These are phyloP conservation scores for Heliothis virescens DNA, from an alignment of 1,140 invertebrate genomes.

Conservation along the genomic window DNA sequence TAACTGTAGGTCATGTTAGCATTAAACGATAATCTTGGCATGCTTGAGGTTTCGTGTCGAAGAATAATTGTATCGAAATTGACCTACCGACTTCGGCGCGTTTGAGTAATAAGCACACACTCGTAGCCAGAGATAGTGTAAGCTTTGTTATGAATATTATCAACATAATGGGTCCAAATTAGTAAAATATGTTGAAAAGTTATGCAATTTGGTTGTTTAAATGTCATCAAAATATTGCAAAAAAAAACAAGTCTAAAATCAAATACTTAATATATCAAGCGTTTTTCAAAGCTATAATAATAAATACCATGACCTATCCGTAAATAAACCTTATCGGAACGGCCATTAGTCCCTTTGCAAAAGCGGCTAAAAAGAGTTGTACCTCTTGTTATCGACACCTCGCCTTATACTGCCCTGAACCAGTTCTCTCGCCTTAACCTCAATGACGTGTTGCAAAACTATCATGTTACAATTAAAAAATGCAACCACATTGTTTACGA, in stretches of 20 bases:
- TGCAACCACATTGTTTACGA: not conserved
- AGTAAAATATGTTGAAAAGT: too few relatives aligned
- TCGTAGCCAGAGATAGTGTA: not conserved
- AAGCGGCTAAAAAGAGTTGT: conserved; percentile 22
- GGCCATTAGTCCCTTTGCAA: not conserved
- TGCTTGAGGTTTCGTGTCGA: not conserved
- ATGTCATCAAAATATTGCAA: too few relatives aligned
- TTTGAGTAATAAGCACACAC: not conserved
- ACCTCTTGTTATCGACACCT: conserved; percentile 29
- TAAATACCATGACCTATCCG: not conserved
- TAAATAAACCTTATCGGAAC: conserved; percentile 37
- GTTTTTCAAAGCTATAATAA: not conserved
- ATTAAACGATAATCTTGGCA: not conserved
- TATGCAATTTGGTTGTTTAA: too few relatives aligned
- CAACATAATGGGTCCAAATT: too few relatives aligned
- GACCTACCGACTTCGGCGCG: not conserved
- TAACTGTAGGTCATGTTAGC: too few relatives aligned
- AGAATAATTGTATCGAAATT: not conserved
- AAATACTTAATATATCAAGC: too few relatives aligned
- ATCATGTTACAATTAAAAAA: conserved; percentile 32
- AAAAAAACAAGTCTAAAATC: too few relatives aligned
- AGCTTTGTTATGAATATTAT: too few relatives aligned
- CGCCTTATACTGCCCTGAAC: conserved; percentile 11
- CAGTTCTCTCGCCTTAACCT: conserved; percentile 37
- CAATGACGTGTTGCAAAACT: conserved; percentile 22